A percentile compares a stretch with the other conserved stretches of the same genome.
Conservation (phyloP, 2,797 vertebrate genomes). For the Steatocranus sp. region DNA sequence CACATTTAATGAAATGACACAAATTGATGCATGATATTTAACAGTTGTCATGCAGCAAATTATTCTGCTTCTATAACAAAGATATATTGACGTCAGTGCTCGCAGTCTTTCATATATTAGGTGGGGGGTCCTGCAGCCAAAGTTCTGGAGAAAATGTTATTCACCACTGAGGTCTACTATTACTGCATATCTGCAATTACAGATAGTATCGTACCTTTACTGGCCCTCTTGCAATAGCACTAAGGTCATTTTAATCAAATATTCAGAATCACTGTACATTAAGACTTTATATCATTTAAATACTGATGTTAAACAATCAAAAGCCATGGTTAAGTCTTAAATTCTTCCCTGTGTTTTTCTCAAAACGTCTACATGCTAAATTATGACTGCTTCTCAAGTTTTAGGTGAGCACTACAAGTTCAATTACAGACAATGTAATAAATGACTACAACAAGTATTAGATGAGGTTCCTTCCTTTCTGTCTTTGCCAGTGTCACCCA, state of each 20-base stretch:
- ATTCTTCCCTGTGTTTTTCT: background rate
- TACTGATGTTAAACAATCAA: background rate
- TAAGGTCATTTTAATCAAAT: conserved; percentile 23
- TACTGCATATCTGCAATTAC: background rate
- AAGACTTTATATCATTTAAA: conserved; percentile 5
- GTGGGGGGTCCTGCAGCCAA: background rate
- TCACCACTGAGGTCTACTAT: background rate
- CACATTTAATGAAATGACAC: background rate
- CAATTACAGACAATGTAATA: background rate
- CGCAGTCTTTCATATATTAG: background rate
- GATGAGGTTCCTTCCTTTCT: background rate
- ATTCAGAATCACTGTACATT: conserved; percentile 14
- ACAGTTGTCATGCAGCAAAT: background rate
- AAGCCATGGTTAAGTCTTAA: background rate
- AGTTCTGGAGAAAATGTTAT: background rate
- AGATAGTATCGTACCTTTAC: background rate
- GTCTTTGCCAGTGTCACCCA: background rate
- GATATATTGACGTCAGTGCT: background rate
- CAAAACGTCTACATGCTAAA: background rate
- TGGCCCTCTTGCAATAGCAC: background rate
- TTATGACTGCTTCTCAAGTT: background rate
- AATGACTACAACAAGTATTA: background rate
- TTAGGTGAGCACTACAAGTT: background rate
- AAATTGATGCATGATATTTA: background rate
- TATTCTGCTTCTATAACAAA: background rate